A percentile compares a stretch with the other conserved stretches of the same genome.
Conservation (phyloP, 2,888 invertebrate species). For the Drosophila macrospina region DNA sequence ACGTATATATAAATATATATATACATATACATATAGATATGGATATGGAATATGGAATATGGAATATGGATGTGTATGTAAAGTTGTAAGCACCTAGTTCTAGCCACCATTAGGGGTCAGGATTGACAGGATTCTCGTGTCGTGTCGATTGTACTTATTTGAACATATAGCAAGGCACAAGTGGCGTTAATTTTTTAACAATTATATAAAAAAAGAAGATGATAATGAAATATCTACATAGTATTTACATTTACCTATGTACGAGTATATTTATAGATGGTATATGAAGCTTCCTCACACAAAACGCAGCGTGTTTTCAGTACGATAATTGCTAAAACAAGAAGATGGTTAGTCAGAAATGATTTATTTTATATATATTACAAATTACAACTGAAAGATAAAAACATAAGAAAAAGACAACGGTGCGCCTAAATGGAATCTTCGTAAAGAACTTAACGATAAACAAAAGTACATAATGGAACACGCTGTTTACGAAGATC, state of each 20-base stretch:
- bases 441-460: slow-evolving; percentile 32
- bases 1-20: slow-evolving; percentile 21
- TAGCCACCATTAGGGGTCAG: slow-evolving; percentile 36
- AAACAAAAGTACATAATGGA: slow-evolving; percentile 22
- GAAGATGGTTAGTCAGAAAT: slow-evolving; percentile 56
- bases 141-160: slow-evolving; percentile 34
- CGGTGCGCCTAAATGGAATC: slow-evolving; percentile 35
- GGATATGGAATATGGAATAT: slow-evolving; percentile 3
- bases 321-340: slow-evolving; percentile 33
- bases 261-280: slow-evolving; percentile 77
- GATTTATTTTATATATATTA: slow-evolving; percentile 75
- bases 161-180: slow-evolving; percentile 45
- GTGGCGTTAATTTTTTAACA: slow-evolving; percentile 77
- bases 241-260: slow-evolving; percentile 59
- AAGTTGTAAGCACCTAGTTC: slow-evolving; percentile 56
- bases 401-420: slow-evolving; percentile 27
- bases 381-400: slow-evolving; percentile 32
- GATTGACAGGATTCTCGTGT: slow-evolving; percentile 20
- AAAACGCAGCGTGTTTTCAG: slow-evolving; percentile 59
- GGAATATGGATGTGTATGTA: slow-evolving; percentile 33
- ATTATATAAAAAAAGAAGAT: slow-evolving; percentile 54
- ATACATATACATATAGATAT: slow-evolving; percentile 24
- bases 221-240: slow-evolving; percentile 54
- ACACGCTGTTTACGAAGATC: slow-evolving; percentile 55
- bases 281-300: slow-evolving; percentile 77